These are phyloP conservation scores for Muschampia plurimacula DNA, from an alignment of 2,888 invertebrate genomes.

Conservation along the genomic window DNA sequence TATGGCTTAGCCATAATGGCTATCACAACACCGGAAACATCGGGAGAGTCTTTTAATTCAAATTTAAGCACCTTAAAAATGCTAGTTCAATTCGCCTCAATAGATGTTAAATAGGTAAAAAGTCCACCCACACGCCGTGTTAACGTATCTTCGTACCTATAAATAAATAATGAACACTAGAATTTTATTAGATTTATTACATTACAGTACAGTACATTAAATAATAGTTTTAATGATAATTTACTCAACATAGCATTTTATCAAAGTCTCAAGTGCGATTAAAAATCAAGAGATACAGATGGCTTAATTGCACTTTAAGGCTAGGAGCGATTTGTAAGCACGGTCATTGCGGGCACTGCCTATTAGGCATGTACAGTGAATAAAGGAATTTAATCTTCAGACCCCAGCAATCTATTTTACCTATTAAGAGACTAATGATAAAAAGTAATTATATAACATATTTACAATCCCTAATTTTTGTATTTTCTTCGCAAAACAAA, in stretches of 20 bases:
- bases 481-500: conserved; percentile 15
- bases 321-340: conserved; percentile 26
- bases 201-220: conserved; percentile 11
- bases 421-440: conserved; percentile 24
- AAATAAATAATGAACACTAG: not conserved
- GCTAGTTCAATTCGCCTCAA: too few species aligned
- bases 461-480: conserved; percentile 24
- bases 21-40: too few species aligned
- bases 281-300: conserved; percentile 35
- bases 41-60: too few species aligned
- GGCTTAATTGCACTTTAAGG: conserved; percentile 32
- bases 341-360: not conserved
- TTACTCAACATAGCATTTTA: conserved; percentile 17
- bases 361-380: conserved; percentile 16
- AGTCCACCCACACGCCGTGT: not conserved
- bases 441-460: conserved; percentile 22
- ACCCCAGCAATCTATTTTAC: conserved; percentile 27
- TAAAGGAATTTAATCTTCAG: conserved; percentile 14
- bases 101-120: too few species aligned
- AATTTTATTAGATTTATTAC: conserved; percentile 2
- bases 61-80: too few species aligned
- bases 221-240: conserved; percentile 25
- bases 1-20: too few species aligned
- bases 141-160: too few species aligned
- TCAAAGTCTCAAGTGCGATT: conserved; percentile 28